These are phyloP conservation scores for Pyrgus malvae DNA, from an alignment of 2,888 invertebrate species.

Conservation along the genomic window DNA sequence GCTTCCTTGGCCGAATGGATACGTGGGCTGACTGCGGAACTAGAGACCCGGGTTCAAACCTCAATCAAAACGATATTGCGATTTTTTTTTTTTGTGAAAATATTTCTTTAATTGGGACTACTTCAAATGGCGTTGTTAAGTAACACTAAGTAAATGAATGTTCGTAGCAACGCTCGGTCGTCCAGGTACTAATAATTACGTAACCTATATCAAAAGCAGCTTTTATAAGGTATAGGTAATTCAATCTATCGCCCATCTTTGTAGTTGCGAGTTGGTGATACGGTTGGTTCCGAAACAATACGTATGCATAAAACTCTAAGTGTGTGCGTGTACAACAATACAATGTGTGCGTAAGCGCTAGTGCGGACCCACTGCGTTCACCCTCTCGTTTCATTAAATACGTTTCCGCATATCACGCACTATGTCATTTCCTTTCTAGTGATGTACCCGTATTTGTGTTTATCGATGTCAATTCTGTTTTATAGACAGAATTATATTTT, in stretches of 20 bases:
- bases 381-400: slow-evolving; percentile 80
- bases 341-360: slow-evolving; percentile 36
- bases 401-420: slow-evolving; percentile 82
- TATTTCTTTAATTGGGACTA: no score
- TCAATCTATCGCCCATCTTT: slow-evolving; percentile 2
- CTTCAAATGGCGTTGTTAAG: no score
- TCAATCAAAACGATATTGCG: no score
- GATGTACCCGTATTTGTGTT: slow-evolving; percentile 35
- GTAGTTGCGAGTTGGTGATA: background rate
- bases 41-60: no score
- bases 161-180: no score
- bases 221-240: background rate
- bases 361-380: slow-evolving; percentile 57
- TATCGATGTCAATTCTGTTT: slow-evolving; percentile 47
- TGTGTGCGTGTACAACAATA: slow-evolving; percentile 1
- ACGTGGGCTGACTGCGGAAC: no score
- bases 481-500: no score
- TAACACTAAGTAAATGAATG: no score
- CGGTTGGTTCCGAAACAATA: slow-evolving; percentile 5
- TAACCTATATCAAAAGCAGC: no score
- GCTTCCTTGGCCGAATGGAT: no score
- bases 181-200: no score
- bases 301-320: background rate
- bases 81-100: no score
- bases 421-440: slow-evolving; percentile 78